Conservation (phyloP, 92 coral and sea anemone species). For the Porites divaricata region DNA sequence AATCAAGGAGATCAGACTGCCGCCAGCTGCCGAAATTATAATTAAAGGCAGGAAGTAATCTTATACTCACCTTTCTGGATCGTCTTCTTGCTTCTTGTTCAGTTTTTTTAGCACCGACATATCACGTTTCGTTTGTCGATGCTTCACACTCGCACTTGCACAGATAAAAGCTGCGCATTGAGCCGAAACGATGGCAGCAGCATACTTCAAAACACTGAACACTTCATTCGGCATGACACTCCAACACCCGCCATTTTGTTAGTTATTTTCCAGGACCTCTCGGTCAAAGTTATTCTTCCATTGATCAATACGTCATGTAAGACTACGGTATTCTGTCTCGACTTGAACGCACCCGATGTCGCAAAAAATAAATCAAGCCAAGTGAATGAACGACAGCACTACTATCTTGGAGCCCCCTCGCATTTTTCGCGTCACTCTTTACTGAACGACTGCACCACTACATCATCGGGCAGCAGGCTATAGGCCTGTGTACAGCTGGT, state of each 20-base stretch:
- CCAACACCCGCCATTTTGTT: constrained; percentile 2
- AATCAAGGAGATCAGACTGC: too few species aligned
- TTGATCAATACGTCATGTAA: neutral
- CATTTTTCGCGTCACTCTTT: too few species aligned
- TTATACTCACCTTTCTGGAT: constrained; percentile 43
- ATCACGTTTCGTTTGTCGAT: constrained; percentile 12
- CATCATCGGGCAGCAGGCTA: too few species aligned
- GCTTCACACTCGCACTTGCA: neutral
- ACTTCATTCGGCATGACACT: neutral
- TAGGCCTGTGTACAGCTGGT: too few species aligned
- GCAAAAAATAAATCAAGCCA: too few species aligned
- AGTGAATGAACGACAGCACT: too few species aligned
- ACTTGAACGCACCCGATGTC: too few species aligned
- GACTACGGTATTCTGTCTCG: too few species aligned
- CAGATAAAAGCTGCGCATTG: neutral
- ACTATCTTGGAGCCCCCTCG: too few species aligned
- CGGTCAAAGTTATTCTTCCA: neutral
- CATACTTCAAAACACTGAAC: neutral
- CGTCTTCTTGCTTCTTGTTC: constrained; percentile 30
- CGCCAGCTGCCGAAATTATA: too few species aligned
- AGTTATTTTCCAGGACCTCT: neutral
- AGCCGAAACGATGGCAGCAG: neutral
- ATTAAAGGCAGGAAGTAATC: too few species aligned
- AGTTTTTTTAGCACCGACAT: constrained; percentile 63
- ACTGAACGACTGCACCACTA: too few species aligned